A percentile compares a stretch with the other conserved stretches of the same genome.
phyloP scores from a whole-genome alignment of 2,888 invertebrate species.

The Ellobium chinense region DNA sequence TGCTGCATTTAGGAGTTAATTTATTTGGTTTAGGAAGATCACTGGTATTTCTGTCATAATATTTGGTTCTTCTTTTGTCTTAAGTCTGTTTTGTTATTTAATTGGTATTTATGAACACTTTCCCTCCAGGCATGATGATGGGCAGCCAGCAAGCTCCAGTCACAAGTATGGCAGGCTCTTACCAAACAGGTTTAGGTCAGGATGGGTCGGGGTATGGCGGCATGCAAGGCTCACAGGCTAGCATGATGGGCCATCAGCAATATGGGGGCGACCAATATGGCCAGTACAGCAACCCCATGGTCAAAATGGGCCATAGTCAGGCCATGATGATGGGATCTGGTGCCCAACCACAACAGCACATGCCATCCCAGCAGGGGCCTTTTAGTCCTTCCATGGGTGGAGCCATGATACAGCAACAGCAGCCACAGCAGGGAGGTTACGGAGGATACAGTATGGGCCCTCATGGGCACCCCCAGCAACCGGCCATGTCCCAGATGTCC shows the following conservation, averaged over 20 bases:
- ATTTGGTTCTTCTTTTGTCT: too few relatives aligned
- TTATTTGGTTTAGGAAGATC: too few relatives aligned
- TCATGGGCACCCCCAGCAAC: slow-evolving; percentile 32
- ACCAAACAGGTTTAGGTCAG: slow-evolving; percentile 53
- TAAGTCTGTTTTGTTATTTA: too few relatives aligned
- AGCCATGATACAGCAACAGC: slow-evolving; percentile 52
- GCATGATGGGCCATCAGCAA: slow-evolving; percentile 51
- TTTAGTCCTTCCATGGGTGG: slow-evolving; percentile 51
- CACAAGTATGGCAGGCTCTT: slow-evolving; percentile 36
- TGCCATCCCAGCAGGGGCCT: slow-evolving; percentile 49
- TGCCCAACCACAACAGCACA: slow-evolving; percentile 20
- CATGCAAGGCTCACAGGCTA: slow-evolving; percentile 55
- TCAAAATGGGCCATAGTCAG: slow-evolving; percentile 34
- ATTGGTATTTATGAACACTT: too few relatives aligned
- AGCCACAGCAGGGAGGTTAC: slow-evolving; percentile 20
- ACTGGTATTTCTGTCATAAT: too few relatives aligned
- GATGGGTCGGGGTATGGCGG: slow-evolving; percentile 48
- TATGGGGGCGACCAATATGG: slow-evolving; percentile 41
- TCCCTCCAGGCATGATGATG: slow-evolving; percentile 41
- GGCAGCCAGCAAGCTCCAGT: slow-evolving; percentile 1
- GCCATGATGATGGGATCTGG: slow-evolving; percentile 32
- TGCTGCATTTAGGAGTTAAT: too few relatives aligned
- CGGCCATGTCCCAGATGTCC: slow-evolving; percentile 38
- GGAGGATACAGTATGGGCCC: slow-evolving; percentile 20
- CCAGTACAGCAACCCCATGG: slow-evolving; percentile 39